Evolutionary conservation across 2,797 vertebrate genomes (phyloP).

Genomic region (Perodicticus potto): DNA sequence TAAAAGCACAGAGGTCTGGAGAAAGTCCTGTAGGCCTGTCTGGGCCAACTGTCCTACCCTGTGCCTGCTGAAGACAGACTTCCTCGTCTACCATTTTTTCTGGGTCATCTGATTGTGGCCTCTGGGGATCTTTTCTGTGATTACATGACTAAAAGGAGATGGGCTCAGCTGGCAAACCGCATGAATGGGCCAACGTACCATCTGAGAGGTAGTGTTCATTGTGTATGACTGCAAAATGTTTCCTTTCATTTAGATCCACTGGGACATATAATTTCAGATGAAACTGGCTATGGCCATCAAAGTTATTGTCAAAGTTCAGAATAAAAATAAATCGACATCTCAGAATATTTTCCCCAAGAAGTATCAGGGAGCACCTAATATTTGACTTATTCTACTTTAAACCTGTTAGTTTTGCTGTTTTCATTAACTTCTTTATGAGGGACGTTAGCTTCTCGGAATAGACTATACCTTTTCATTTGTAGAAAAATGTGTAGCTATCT

Average conservation of each 20-base stretch:
- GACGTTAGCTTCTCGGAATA: not conserved
- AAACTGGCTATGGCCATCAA: not conserved
- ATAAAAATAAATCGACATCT: not conserved
- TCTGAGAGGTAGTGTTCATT: conserved; percentile 37
- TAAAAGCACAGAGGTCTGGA: conserved; percentile 50
- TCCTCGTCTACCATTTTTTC: conserved; percentile 22
- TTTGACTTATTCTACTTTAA: not conserved
- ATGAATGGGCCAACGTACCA: conserved; percentile 36
- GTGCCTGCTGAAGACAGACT: not conserved
- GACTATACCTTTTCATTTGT: not conserved
- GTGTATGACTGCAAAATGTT: conserved; percentile 43
- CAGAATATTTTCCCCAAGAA: not conserved
- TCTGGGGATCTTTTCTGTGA: conserved; percentile 41
- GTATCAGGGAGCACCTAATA: not conserved
- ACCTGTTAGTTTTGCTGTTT: not conserved
- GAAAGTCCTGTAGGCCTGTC: not conserved
- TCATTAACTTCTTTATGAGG: not conserved
- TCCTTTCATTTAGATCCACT: conserved; percentile 41
- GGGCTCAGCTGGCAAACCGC: conserved; percentile 40
- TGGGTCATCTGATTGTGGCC: not conserved
- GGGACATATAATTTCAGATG: conserved; percentile 47
- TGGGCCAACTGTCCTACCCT: not conserved
- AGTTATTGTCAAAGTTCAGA: not conserved
- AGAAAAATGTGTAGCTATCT: conserved; percentile 1
- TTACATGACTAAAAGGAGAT: conserved; percentile 48